phyloP scores from a whole-genome alignment of 2,113 vertebrate genomes.

The Grammatotria lemairii region DNA sequence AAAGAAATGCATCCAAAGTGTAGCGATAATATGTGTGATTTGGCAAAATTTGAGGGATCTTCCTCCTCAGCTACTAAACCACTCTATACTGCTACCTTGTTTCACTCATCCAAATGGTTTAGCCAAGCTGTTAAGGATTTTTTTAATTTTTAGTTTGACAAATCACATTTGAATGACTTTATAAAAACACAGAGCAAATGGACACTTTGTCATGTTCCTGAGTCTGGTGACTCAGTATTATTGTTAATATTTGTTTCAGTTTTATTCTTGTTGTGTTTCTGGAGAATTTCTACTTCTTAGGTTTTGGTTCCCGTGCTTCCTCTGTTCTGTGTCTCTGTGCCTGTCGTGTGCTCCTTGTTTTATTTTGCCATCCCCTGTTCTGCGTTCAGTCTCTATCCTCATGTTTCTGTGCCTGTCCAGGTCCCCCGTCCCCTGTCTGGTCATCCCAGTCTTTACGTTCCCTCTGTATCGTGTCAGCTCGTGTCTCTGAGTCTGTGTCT shows the following conservation, averaged over 20 bases:
- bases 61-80: not conserved
- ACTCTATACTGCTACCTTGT: not conserved
- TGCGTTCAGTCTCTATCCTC: not conserved
- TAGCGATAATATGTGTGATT: not conserved
- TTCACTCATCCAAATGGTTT: not conserved
- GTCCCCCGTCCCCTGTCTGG: not conserved
- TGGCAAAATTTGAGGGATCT: not conserved
- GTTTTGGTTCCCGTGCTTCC: not conserved
- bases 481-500: not conserved
- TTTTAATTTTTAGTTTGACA: not conserved
- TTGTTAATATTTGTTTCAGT: not conserved
- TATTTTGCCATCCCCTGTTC: fast-evolving
- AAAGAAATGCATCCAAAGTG: not conserved
- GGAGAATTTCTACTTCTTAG: not conserved
- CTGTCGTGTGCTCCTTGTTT: not conserved
- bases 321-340: not conserved
- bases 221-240: not conserved
- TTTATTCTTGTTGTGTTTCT: not conserved
- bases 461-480: not conserved
- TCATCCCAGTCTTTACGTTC: not conserved
- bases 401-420: not conserved
- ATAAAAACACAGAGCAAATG: not conserved
- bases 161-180: not conserved
- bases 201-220: not conserved
- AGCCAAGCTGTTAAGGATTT: not conserved